phyloP scores from a whole-genome alignment of 2,797 vertebrate genomes.

The Ataeniobius toweri region DNA sequence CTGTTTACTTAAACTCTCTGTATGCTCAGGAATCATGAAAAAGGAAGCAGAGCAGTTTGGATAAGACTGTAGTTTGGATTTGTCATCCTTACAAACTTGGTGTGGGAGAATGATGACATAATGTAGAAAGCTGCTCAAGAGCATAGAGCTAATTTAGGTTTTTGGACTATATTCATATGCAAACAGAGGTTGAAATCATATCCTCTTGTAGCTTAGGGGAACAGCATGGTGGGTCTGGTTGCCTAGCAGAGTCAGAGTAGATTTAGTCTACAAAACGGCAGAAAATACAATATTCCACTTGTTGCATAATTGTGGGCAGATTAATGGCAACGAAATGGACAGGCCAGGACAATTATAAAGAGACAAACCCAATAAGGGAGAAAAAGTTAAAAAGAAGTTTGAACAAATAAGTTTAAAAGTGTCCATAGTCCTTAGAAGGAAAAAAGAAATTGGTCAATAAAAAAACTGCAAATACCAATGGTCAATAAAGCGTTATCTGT shows the following conservation, averaged over 20 bases:
- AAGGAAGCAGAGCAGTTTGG: background rate
- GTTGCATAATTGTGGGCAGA: no score
- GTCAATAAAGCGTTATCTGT: no score
- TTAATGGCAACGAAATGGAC: no score
- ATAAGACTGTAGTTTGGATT: slow-evolving; percentile 7
- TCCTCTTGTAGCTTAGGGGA: background rate
- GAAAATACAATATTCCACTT: no score
- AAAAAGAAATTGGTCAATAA: background rate
- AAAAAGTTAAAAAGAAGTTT: background rate
- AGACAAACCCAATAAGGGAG: no score
- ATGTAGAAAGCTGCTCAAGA: slow-evolving; percentile 20
- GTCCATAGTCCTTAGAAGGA: no score
- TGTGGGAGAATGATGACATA: slow-evolving; percentile 30
- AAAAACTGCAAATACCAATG: no score
- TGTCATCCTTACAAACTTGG: slow-evolving; percentile 3
- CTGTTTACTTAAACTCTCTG: slow-evolving; percentile 5
- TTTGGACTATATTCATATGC: slow-evolving; percentile 24
- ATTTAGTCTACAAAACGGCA: background rate
- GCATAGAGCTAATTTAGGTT: slow-evolving; percentile 29
- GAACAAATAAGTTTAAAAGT: background rate
- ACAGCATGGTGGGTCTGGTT: background rate
- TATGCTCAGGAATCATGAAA: background rate
- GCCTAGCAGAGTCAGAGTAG: background rate
- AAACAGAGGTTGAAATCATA: slow-evolving; percentile 5
- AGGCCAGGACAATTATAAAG: background rate